Base-by-base conservation (phyloP, 2,888 invertebrate genomes). In the Gnatocerus cornutus region DNA sequence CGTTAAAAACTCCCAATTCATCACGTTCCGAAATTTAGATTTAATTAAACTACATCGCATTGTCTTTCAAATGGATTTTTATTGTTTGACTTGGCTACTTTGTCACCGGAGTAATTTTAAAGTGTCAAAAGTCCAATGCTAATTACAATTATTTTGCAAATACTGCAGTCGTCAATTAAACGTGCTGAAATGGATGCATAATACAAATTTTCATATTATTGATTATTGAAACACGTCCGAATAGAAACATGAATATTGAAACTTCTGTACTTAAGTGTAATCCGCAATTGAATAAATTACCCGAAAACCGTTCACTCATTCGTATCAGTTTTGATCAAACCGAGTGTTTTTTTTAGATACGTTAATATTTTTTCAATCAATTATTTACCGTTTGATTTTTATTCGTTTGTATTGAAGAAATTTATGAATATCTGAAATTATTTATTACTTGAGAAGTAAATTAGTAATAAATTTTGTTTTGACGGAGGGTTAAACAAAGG, bases 381-480 rank as follows among this genome's bases (percentile, higher is more conserved):
- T 3, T 21, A 21, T 21, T 21, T 21, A 21, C 4, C 4, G 4
- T 21, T 21, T 21, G 21, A 21, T 21, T 21, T 21, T 21, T 21
- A 21, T n/a, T n/a, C n/a, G 21, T 21, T 21, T 45, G 14, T 6
- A 12, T 3, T 21, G 21, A 21, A 21, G 21, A 3, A 3, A 21
- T 21, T 21, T 21, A 21, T 21, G 21, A 1, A 21, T 7, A 61
- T 10, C 46, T 13, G 16, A 62, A 55, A 43, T 64, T 53, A 64
- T 53, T 53, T 64, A 53, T 64, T 16, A 27, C 33, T 27, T 8
- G 6, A 53, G 27, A 43, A 64, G 30, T 45, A 64, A 45, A 53
- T 53, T 53, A 53, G 64, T 64, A 64, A 64, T 68, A 46, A 68
- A 68, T 68, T 27, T 37, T 53, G 58, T 61, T 61, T 21, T 59